These are phyloP conservation scores for Elephas maximus DNA, from an alignment of 2,113 vertebrate species.

Conservation along the genomic window DNA sequence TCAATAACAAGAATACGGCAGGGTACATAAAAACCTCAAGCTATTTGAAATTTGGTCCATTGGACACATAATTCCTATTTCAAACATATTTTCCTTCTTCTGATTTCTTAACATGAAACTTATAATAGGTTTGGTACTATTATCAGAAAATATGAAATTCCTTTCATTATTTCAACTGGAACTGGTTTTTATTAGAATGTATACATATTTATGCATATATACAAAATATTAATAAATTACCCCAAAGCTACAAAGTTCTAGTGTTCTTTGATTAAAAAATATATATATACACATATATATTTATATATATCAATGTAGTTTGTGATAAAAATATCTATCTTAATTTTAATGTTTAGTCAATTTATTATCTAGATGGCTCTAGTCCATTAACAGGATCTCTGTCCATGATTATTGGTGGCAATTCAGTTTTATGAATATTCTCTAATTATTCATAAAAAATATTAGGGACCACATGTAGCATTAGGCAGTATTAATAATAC, in stretches of 20 bases:
- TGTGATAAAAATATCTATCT: constrained; percentile 24
- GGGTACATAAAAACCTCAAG: neutral
- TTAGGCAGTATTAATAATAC: constrained; percentile 68
- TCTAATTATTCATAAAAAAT: constrained; percentile 61
- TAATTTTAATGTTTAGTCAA: neutral
- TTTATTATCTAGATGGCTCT: constrained; percentile 1
- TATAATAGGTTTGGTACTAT: neutral
- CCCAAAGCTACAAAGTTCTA: neutral
- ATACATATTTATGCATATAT: neutral
- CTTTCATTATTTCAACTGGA: neutral
- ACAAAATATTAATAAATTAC: neutral
- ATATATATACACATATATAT: neutral
- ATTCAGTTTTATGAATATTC: constrained; percentile 62
- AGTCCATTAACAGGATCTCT: neutral
- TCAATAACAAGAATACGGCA: neutral
- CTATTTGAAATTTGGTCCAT: neutral
- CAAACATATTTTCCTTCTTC: neutral
- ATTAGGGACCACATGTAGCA: constrained; percentile 35
- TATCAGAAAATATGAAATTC: neutral
- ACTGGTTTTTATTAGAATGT: neutral
- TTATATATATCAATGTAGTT: neutral
- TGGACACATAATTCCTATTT: neutral
- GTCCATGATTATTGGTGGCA: constrained; percentile 12
- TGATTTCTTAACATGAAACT: constrained; percentile 1
- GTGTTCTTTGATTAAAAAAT: neutral